phyloP scores from a whole-genome alignment of 2,888 invertebrate genomes.

The Heliconius ethilla region DNA sequence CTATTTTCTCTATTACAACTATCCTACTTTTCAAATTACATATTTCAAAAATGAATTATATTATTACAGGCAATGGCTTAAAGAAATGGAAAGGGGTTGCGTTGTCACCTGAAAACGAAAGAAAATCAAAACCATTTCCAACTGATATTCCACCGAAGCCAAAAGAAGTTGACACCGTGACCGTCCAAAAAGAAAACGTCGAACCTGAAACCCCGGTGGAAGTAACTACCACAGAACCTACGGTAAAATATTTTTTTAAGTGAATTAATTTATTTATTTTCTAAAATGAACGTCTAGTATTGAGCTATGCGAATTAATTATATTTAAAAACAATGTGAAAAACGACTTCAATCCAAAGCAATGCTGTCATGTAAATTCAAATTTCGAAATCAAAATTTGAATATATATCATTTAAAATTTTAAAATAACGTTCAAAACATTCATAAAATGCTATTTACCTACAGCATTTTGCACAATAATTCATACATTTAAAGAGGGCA shows the following conservation, averaged over 20 bases:
- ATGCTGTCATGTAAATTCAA: no score
- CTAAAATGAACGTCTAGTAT: not conserved
- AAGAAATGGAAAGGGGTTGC: slow-evolving; percentile 91
- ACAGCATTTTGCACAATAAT: not conserved
- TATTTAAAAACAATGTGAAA: no score
- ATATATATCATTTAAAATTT: no score
- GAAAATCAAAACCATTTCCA: slow-evolving; percentile 62
- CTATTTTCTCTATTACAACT: not conserved
- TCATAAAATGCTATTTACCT: not conserved
- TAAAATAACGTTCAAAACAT: not conserved
- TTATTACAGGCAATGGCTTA: slow-evolving; percentile 78
- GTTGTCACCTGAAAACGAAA: slow-evolving; percentile 85
- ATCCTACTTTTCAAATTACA: slow-evolving; percentile 8
- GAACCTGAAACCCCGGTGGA: slow-evolving; percentile 63
- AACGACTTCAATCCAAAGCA: no score
- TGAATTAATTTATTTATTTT: not conserved
- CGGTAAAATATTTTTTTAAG: slow-evolving; percentile 56
- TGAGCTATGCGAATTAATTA: no score
- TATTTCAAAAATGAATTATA: slow-evolving; percentile 19
- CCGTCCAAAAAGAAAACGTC: slow-evolving; percentile 72
- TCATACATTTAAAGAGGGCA: not conserved
- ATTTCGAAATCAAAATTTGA: no score
- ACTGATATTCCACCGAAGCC: slow-evolving; percentile 51
- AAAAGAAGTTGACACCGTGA: slow-evolving; percentile 51
- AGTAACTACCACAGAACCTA: slow-evolving; percentile 67